Evolutionary conservation across 2,888 invertebrate genomes (phyloP).

Genomic region (Linnaemya tessellans): DNA sequence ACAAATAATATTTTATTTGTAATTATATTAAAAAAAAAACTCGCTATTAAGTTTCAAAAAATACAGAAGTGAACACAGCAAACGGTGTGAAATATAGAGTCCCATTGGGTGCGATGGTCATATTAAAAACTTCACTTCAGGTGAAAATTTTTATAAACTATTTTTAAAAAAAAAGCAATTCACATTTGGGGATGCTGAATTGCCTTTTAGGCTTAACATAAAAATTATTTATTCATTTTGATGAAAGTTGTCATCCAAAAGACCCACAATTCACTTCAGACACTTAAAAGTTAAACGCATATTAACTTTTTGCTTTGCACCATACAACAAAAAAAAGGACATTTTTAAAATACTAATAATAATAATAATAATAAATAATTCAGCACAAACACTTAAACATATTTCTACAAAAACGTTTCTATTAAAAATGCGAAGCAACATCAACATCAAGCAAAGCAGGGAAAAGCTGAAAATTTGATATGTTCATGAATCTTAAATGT

Average conservation of each 20-base stretch:
- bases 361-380: constrained; percentile 33
- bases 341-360: constrained; percentile 17
- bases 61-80: no score
- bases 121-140: no score
- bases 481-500: constrained; percentile 30
- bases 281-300: constrained; percentile 26
- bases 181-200: background rate
- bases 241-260: constrained; percentile 5
- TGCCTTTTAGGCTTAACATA: background rate
- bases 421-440: constrained; percentile 35
- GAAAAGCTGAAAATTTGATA: constrained; percentile 23
- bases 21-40: no score
- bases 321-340: background rate
- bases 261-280: background rate
- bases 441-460: background rate
- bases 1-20: no score
- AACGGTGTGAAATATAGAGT: no score
- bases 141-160: no score
- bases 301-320: background rate
- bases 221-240: background rate
- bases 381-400: constrained; percentile 15
- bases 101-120: no score
- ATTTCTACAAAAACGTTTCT: constrained; percentile 23
- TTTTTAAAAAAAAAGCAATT: background rate
- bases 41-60: no score